Percentiles rank a stretch among this genome's conserved stretches.
phyloP scores from a whole-genome alignment of 2,113 vertebrate species.

The Calyptommatus sinebrachiatus region DNA sequence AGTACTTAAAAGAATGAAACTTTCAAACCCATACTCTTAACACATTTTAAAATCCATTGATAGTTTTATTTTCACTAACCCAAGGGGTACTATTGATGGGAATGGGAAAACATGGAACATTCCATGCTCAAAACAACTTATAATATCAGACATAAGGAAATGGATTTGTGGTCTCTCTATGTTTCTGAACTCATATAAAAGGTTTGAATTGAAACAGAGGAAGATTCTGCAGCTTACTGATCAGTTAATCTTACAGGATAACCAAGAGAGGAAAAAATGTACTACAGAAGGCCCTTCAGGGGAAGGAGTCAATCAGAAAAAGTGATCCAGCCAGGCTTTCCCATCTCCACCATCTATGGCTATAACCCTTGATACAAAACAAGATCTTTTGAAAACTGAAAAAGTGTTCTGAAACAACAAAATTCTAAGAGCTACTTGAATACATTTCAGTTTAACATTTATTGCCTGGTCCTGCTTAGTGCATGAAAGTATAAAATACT shows the following conservation, averaged over 20 bases:
- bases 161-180: neutral
- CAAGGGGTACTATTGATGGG: neutral
- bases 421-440: neutral
- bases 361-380: neutral
- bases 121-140: neutral
- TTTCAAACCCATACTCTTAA: constrained; percentile 46
- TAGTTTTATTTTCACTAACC: constrained; percentile 38
- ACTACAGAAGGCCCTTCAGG: neutral
- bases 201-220: neutral
- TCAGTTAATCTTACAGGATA: neutral
- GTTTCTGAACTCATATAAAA: constrained; percentile 14
- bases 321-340: constrained; percentile 8
- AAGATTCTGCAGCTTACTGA: constrained; percentile 14
- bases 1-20: constrained; percentile 64
- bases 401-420: constrained; percentile 26
- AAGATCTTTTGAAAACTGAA: constrained; percentile 15
- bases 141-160: neutral
- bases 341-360: constrained; percentile 15
- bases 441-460: neutral
- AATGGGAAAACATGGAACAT: neutral
- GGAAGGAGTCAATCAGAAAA: neutral
- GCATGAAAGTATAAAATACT: neutral
- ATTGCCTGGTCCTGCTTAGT: constrained; percentile 2
- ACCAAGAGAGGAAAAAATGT: neutral
- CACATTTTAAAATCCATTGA: constrained; percentile 55